Conservation (phyloP, 2,797 vertebrate species). For the Arrhamphus sclerolepis region DNA sequence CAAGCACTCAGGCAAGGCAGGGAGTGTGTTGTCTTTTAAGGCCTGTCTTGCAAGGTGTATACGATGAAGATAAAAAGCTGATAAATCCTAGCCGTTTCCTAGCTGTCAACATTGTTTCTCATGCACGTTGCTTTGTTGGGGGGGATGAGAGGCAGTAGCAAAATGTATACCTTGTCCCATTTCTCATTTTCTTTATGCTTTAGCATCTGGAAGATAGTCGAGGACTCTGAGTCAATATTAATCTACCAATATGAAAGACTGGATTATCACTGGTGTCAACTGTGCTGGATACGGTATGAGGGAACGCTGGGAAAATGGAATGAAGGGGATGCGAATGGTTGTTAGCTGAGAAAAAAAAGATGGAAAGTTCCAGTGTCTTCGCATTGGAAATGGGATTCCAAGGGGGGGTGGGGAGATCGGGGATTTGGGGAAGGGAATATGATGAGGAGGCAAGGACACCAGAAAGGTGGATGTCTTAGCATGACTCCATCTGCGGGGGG, state of each 20-base stretch:
- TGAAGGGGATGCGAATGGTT: slow-evolving; percentile 21
- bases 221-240: slow-evolving; percentile 69
- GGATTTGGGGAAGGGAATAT: background rate
- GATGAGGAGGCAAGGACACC: slow-evolving; percentile 56
- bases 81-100: slow-evolving; percentile 43
- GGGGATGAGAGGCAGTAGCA: slow-evolving; percentile 40
- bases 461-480: slow-evolving; percentile 49
- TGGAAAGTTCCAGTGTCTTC: slow-evolving; percentile 35
- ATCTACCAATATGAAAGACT: slow-evolving; percentile 73
- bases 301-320: slow-evolving; percentile 21
- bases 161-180: slow-evolving; percentile 60
- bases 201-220: slow-evolving; percentile 55
- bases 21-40: slow-evolving; percentile 11
- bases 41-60: slow-evolving; percentile 8
- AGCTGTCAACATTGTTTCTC: slow-evolving; percentile 25
- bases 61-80: slow-evolving; percentile 21
- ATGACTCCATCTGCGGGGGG: slow-evolving; percentile 49
- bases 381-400: slow-evolving; percentile 39
- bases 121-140: slow-evolving; percentile 40
- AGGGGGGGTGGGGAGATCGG: slow-evolving; percentile 33
- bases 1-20: slow-evolving; percentile 7
- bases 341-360: slow-evolving; percentile 12
- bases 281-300: slow-evolving; percentile 50
- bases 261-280: slow-evolving; percentile 66
- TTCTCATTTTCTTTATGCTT: slow-evolving; percentile 52